Evolutionary conservation across 2,888 invertebrate species (phyloP), one percentile per base, ranked within the genome.

Genomic region (Drepanosiphum platanoidis): DNA sequence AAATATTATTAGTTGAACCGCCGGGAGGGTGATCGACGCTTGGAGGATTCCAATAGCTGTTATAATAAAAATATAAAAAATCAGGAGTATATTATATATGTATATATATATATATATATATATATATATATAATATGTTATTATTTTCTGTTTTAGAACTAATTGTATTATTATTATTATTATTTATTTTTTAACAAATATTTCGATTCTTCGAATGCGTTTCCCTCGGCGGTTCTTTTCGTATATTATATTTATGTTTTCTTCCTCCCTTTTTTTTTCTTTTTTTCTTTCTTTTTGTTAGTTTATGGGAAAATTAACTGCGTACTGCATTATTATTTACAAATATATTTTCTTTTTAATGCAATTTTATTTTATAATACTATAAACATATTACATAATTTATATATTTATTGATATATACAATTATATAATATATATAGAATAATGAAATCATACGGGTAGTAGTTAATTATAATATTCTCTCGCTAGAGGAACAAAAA

Each of bases 391-490:
- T 80, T 34, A 30, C 27, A 79, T 66, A 61, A 34, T 34, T 27
- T 61, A n/a, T 61, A n/a, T 64, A 64, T 18, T 68, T 34, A 68
- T 68, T 36, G 13, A n/a, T n/a, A 64, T 27, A 27, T 61, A 61
- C n/a, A 61, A 52, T 75, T n/a, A 58, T 58, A 42, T 74, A 66
- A n/a, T n/a, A n/a, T n/a, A 36, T 80, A 52, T 80, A 61, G 58
- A 61, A 39, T 72, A 72, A 82, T 72, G 71, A 82, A 72, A 82
- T 72, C 72, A 82, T 82, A 82, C 81, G 81, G 81, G 81, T 82
- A 82, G 71, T 82, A 82, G 81, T 82, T 82, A 82, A 82, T 82
- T 72, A 82, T 3, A n/a, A n/a, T n/a, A 81, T 82, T 82, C 32
- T 72, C 81, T 82, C 42, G 81, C 81, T 58, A 72, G 81, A 72